Conservation (phyloP, 2,888 invertebrate genomes). For the Lamellibrachia columna region DNA sequence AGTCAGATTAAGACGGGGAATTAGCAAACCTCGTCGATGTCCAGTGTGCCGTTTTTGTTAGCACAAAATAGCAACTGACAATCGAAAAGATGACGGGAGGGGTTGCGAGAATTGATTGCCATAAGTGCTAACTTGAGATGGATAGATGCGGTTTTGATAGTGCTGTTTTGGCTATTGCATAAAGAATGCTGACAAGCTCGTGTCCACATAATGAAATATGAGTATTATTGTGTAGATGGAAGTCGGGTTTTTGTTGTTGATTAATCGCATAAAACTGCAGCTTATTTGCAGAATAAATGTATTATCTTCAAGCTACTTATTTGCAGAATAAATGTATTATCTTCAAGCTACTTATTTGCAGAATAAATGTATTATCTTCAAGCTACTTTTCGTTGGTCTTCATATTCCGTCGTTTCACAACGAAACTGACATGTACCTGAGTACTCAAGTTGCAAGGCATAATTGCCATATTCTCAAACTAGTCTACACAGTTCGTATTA, state of each 20-base stretch:
- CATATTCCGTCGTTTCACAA: background rate
- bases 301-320: background rate
- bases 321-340: no score
- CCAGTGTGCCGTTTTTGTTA: background rate
- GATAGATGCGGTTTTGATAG: conserved; percentile 11
- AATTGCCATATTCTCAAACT: no score
- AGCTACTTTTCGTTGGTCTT: background rate
- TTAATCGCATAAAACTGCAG: background rate
- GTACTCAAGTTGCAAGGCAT: background rate
- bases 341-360: background rate
- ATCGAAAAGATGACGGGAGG: background rate
- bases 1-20: conserved; percentile 9
- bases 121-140: background rate
- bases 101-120: background rate
- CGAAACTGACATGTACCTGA: background rate
- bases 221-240: background rate
- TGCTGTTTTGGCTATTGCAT: conserved; percentile 11
- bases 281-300: background rate
- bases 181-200: background rate
- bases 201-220: background rate
- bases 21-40: background rate
- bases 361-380: background rate
- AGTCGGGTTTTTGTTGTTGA: background rate
- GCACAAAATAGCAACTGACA: conserved; percentile 5
- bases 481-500: no score